phyloP scores from a whole-genome alignment of 2,888 invertebrate species.

The Gastracanthus pulcherrimus region DNA sequence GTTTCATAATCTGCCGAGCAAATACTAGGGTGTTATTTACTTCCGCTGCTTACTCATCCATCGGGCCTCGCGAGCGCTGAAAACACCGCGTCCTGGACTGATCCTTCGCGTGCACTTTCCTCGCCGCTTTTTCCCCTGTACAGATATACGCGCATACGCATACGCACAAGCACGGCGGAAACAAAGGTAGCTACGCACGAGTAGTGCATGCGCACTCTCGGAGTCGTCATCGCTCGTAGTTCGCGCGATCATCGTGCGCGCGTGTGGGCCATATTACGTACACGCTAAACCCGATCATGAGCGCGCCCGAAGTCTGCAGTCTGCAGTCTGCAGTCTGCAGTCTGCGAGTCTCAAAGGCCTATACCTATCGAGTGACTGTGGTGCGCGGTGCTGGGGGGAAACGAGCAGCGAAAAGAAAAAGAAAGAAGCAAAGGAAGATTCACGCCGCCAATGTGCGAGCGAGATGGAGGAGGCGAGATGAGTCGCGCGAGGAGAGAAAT shows the following conservation, averaged over 20 bases:
- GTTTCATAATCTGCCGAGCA: slow-evolving; percentile 14
- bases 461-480: neutral
- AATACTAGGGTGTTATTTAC: slow-evolving; percentile 41
- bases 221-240: slow-evolving; percentile 6
- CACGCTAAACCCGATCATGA: no score
- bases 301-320: no score
- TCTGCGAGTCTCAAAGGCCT: neutral
- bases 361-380: neutral
- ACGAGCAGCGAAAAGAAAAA: no score
- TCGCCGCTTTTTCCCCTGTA: neutral
- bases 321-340: no score
- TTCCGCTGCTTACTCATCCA: slow-evolving; percentile 48
- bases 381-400: neutral
- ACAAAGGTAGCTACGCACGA: neutral
- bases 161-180: neutral
- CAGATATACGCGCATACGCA: no score
- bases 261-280: slow-evolving; percentile 16
- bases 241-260: neutral
- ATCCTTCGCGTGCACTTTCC: neutral
- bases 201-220: neutral
- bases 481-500: neutral
- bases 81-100: neutral
- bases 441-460: no score
- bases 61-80: neutral
- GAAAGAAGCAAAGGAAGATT: neutral